These are phyloP conservation scores for Diarsia dahlii DNA, from an alignment of 2,888 invertebrate genomes.

Conservation along the genomic window DNA sequence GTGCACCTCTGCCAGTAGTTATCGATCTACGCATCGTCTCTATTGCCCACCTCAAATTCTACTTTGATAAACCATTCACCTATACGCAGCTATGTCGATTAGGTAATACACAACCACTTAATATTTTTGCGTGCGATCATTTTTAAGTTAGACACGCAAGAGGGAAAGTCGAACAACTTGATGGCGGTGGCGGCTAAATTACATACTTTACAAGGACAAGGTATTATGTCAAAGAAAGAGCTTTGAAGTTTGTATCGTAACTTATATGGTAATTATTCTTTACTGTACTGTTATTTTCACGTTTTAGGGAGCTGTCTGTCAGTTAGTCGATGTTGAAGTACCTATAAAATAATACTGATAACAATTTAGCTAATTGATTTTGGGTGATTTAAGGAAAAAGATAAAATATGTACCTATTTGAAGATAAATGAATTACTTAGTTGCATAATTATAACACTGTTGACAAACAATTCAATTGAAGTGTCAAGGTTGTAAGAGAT, in stretches of 20 bases:
- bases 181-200: slow-evolving; percentile 17
- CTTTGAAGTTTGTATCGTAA: slow-evolving; percentile 20
- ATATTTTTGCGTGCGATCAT: slow-evolving; percentile 43
- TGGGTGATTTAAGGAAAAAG: not conserved
- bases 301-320: not conserved
- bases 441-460: not conserved
- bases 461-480: not conserved
- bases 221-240: slow-evolving; percentile 10
- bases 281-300: not conserved
- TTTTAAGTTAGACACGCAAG: slow-evolving; percentile 42
- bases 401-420: not conserved
- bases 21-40: not conserved
- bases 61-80: slow-evolving; percentile 1
- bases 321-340: not conserved
- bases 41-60: slow-evolving; percentile 1
- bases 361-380: not conserved
- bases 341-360: not conserved
- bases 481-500: not conserved
- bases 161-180: slow-evolving; percentile 50
- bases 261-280: not conserved
- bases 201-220: slow-evolving; percentile 4
- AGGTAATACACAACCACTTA: slow-evolving; percentile 9
- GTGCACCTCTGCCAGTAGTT: not conserved
- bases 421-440: not conserved
- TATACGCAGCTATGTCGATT: slow-evolving; percentile 12